Conservation (phyloP, 2,888 invertebrate genomes). For the Phragmatobia fuliginosa region DNA sequence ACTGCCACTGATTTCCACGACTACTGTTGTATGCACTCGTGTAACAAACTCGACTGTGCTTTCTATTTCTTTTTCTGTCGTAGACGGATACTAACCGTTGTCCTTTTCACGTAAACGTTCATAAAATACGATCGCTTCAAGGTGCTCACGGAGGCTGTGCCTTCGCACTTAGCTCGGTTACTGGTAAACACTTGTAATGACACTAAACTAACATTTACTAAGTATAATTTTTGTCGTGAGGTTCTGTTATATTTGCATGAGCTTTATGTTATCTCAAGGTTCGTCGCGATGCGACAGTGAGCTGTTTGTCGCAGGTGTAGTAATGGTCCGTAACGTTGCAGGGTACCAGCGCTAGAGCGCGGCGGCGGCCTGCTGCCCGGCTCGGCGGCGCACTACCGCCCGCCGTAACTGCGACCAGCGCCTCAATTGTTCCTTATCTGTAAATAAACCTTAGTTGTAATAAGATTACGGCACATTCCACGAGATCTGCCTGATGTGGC, state of each 20-base stretch:
- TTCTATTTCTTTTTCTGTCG: neutral
- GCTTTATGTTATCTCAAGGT: slow-evolving; percentile 61
- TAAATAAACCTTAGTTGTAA: slow-evolving; percentile 24
- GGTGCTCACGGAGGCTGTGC: neutral
- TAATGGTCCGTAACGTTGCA: slow-evolving; percentile 54
- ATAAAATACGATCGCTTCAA: neutral
- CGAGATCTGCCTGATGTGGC: slow-evolving; percentile 8
- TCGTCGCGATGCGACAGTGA: slow-evolving; percentile 14
- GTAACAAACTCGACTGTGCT: neutral
- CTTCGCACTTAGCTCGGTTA: slow-evolving; percentile 3
- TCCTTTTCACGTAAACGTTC: neutral
- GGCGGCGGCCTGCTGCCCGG: slow-evolving; percentile 50
- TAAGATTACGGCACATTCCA: slow-evolving; percentile 18
- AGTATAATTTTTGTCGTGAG: slow-evolving; percentile 35
- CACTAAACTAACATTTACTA: slow-evolving; percentile 25
- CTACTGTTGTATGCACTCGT: slow-evolving; percentile 13
- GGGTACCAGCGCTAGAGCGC: slow-evolving; percentile 79
- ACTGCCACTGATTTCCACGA: slow-evolving; percentile 22
- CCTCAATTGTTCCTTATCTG: slow-evolving; percentile 19
- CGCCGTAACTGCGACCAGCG: slow-evolving; percentile 49
- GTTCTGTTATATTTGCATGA: slow-evolving; percentile 54
- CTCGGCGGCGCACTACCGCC: slow-evolving; percentile 60
- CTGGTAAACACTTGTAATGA: slow-evolving; percentile 26
- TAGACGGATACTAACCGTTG: neutral
- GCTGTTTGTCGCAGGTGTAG: neutral